Conservation (phyloP, 2,888 invertebrate species). For the Dioctria linearis region DNA sequence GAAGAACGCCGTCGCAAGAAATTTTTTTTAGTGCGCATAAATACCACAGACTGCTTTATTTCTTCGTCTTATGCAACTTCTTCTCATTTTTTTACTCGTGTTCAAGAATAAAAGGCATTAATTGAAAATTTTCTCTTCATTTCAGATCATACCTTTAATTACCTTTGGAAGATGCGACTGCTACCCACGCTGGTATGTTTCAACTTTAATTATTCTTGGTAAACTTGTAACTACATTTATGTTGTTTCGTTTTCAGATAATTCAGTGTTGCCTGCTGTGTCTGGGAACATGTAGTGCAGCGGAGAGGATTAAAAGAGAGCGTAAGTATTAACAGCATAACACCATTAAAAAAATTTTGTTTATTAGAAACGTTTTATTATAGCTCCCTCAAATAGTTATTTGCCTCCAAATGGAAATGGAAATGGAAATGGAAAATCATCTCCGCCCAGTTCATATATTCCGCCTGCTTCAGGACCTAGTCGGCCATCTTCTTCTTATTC, state of each 20-base stretch:
- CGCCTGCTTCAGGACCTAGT: conserved; percentile 70
- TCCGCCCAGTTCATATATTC: conserved; percentile 74
- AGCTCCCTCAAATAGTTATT: conserved; percentile 68
- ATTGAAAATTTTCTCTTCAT: conserved; percentile 14
- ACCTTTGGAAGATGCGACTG: conserved; percentile 20
- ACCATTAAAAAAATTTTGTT: not conserved
- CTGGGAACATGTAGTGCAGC: not conserved
- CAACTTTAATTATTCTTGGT: not conserved
- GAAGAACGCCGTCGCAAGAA: not conserved
- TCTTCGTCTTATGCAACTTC: conserved; percentile 9
- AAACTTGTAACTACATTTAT: not conserved
- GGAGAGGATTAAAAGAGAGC: conserved; percentile 62
- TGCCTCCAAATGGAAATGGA: conserved; percentile 65
- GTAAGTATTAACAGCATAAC: conserved; percentile 59
- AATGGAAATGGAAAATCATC: conserved; percentile 68
- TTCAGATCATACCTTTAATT: not conserved
- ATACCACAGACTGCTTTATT: not conserved
- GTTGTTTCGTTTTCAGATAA: not conserved
- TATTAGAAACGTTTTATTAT: not conserved
- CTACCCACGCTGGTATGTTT: conserved; percentile 4
- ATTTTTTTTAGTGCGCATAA: not conserved
- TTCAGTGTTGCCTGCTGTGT: not conserved
- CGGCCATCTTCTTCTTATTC: conserved; percentile 63
- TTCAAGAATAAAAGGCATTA: not conserved
- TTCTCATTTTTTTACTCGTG: conserved; percentile 18